Evolutionary conservation across 2,888 invertebrate genomes (phyloP).

Genomic region (Acleris laterana): DNA sequence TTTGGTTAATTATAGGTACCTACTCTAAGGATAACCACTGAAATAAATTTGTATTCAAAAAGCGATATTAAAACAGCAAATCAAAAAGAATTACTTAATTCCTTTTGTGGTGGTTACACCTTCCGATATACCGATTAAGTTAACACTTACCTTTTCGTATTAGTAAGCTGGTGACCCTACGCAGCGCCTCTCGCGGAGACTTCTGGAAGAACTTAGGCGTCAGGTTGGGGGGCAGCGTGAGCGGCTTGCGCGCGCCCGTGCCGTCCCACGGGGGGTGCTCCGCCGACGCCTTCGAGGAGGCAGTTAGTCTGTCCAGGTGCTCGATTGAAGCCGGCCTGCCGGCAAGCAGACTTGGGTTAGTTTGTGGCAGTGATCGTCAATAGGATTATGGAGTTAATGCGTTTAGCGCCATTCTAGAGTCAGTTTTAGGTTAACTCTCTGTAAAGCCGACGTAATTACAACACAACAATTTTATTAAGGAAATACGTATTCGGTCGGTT

Average conservation of each 20-base stretch:
- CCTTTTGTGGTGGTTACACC: no score
- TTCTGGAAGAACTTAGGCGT: slow-evolving; percentile 96
- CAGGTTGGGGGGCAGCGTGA: slow-evolving; percentile 94
- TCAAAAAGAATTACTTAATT: no score
- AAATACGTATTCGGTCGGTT: no score
- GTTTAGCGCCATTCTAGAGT: background rate
- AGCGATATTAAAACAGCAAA: no score
- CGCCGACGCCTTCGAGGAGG: slow-evolving; percentile 74
- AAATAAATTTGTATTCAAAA: no score
- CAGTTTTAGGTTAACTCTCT: background rate
- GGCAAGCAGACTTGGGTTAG: slow-evolving; percentile 44
- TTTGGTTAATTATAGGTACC: no score
- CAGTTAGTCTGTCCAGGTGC: slow-evolving; percentile 90
- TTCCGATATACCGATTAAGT: no score
- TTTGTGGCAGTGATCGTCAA: background rate
- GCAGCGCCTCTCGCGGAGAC: slow-evolving; percentile 93
- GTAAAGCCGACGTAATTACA: no score
- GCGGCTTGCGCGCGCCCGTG: slow-evolving; percentile 88
- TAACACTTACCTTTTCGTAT: slow-evolving; percentile 90
- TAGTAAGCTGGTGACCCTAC: slow-evolving; percentile 94
- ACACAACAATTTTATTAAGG: no score
- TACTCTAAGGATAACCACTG: no score
- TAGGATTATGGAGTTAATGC: background rate
- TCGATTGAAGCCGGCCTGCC: slow-evolving; percentile 92
- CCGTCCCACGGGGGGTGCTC: slow-evolving; percentile 81